A percentile compares a stretch with the other conserved stretches of the same genome.
Conservation (phyloP, 1,140 invertebrate species). For the Philaenus spumarius region DNA sequence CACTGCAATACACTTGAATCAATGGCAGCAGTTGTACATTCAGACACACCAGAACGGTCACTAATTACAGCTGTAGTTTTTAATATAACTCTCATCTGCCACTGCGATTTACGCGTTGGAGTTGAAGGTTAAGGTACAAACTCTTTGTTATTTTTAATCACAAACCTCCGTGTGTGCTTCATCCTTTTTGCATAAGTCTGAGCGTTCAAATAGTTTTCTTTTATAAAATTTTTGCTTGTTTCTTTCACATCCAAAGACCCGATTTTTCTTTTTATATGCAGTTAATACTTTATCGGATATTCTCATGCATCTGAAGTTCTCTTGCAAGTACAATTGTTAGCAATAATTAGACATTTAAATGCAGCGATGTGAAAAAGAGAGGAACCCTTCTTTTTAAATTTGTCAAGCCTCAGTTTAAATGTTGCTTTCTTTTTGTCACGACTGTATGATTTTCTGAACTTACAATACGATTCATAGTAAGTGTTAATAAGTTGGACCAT, state of each 20-base stretch:
- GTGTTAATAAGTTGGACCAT: neutral
- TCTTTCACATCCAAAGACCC: neutral
- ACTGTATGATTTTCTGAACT: neutral
- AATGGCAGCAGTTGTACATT: constrained; percentile 43
- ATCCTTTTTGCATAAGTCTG: neutral
- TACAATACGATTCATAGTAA: neutral
- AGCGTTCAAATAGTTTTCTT: neutral
- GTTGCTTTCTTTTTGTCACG: too few relatives aligned
- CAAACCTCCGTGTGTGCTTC: neutral
- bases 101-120: constrained; percentile 16
- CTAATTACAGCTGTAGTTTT: constrained; percentile 17
- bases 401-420: neutral
- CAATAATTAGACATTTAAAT: neutral
- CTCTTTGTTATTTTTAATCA: neutral
- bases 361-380: neutral
- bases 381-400: neutral
- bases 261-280: neutral
- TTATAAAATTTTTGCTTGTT: neutral
- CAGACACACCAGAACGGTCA: constrained; percentile 22
- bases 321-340: neutral
- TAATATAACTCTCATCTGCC: constrained; percentile 35
- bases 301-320: neutral
- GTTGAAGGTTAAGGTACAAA: neutral
- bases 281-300: neutral
- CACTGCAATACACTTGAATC: constrained; percentile 37